Evolutionary conservation across 2,888 invertebrate genomes (phyloP).

Genomic region (Hirtodrosophila histrioides): DNA sequence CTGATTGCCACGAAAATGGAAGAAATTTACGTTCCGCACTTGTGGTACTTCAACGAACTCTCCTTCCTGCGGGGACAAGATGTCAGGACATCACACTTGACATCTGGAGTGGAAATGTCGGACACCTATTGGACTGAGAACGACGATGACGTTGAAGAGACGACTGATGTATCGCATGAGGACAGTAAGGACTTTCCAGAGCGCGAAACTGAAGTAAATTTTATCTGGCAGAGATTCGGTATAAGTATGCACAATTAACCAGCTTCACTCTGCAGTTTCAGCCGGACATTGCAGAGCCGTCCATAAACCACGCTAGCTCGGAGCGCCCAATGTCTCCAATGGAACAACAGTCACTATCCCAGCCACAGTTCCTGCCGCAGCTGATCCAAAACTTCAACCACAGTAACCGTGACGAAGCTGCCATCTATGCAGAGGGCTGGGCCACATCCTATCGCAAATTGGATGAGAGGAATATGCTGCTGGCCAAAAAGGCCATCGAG

Average conservation of each 20-base stretch:
- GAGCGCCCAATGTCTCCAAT: not conserved
- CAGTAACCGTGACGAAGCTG: slow-evolving; percentile 37
- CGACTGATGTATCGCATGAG: not conserved
- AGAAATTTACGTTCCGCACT: slow-evolving; percentile 42
- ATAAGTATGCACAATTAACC: not conserved
- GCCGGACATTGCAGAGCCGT: not conserved
- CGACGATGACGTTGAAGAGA: not conserved
- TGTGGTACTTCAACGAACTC: slow-evolving; percentile 46
- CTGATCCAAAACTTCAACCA: not conserved
- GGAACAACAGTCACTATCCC: not conserved
- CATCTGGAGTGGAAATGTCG: not conserved
- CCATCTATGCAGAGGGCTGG: slow-evolving; percentile 51
- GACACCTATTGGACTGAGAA: slow-evolving; percentile 11
- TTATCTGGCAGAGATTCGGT: not conserved
- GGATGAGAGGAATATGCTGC: slow-evolving; percentile 39
- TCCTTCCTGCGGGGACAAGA: slow-evolving; percentile 28
- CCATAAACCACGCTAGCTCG: not conserved
- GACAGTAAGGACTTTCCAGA: slow-evolving; percentile 3
- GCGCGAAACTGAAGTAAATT: slow-evolving; percentile 24
- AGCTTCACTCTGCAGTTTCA: slow-evolving; percentile 17
- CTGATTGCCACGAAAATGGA: not conserved
- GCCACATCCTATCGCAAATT: slow-evolving; percentile 55
- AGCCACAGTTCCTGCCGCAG: slow-evolving; percentile 1
- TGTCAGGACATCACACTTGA: not conserved
- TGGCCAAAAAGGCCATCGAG: slow-evolving; percentile 59